Evolutionary conservation across 2,888 invertebrate genomes (phyloP).

Genomic region (Andrena bucephala): DNA sequence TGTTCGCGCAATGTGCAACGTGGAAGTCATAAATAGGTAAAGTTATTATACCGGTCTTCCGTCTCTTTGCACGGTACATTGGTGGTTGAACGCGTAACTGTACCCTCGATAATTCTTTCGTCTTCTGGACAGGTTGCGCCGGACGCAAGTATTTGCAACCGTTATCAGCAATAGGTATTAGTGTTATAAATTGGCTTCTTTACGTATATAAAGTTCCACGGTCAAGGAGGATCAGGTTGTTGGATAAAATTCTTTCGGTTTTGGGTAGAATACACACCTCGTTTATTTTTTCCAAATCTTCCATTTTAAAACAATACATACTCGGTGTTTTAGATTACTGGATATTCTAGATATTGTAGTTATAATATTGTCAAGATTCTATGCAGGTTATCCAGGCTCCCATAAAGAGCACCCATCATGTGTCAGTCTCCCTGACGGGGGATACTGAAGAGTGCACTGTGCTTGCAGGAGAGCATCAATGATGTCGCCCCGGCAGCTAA

Average conservation of each 20-base stretch:
- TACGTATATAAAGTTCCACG: not conserved
- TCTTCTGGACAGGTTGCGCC: not conserved
- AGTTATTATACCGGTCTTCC: constrained; percentile 10
- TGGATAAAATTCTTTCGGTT: too few species aligned
- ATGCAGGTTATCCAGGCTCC: too few species aligned
- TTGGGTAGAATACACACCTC: too few species aligned
- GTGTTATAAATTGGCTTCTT: not conserved
- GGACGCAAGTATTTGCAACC: not conserved
- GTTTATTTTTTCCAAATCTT: too few species aligned
- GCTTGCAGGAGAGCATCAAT: constrained; percentile 94
- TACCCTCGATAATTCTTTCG: not conserved
- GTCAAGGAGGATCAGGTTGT: too few species aligned
- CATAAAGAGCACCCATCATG: too few species aligned
- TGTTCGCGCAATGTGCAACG: not conserved
- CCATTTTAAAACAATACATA: too few species aligned
- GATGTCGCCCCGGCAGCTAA: constrained; percentile 99
- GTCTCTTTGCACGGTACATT: not conserved
- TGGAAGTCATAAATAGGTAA: constrained; percentile 11
- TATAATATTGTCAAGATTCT: too few species aligned
- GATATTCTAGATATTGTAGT: too few species aligned
- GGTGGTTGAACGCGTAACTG: not conserved
- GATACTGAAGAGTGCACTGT: constrained; percentile 1
- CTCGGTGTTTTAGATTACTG: too few species aligned
- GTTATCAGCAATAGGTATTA: not conserved
- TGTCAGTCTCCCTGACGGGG: too few species aligned